A percentile compares a stretch with the other conserved stretches of the same genome.
phyloP scores from a whole-genome alignment of 2,113 vertebrate genomes.

The Naja naja region DNA sequence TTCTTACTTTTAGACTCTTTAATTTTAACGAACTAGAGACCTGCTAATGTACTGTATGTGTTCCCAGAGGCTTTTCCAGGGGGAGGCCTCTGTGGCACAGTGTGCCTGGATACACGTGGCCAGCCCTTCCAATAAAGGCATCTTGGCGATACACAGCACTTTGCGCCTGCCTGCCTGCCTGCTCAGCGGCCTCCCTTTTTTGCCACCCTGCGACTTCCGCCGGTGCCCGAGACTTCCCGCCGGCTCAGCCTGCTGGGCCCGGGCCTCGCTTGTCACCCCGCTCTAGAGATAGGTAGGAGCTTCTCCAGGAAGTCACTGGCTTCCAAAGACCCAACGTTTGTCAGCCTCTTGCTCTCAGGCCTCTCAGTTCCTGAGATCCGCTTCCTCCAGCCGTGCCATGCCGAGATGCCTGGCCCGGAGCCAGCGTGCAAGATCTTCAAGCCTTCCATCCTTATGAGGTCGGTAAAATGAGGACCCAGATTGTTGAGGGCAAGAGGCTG shows the following conservation, averaged over 20 bases:
- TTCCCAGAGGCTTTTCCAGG: slow-evolving; percentile 44
- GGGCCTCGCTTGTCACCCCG: neutral
- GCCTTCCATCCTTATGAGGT: too few relatives aligned
- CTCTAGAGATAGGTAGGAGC: neutral
- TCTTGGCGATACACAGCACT: slow-evolving; percentile 10
- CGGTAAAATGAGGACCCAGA: too few relatives aligned
- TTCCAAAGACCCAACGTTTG: neutral
- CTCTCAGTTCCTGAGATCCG: neutral
- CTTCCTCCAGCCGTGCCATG: neutral
- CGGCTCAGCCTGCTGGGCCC: fast-evolving
- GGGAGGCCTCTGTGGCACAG: slow-evolving; percentile 15
- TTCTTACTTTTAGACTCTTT: slow-evolving; percentile 28
- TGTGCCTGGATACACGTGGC: slow-evolving; percentile 50
- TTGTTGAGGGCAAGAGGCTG: too few relatives aligned
- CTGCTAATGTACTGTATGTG: slow-evolving; percentile 23
- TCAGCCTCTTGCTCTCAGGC: neutral
- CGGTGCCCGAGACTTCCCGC: fast-evolving
- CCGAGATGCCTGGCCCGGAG: neutral
- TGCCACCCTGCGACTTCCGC: neutral
- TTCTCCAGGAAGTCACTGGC: neutral
- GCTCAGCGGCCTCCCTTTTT: too few relatives aligned
- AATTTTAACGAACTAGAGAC: neutral
- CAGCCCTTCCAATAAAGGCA: slow-evolving; percentile 51
- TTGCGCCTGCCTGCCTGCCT: neutral
- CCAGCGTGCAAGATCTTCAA: neutral